phyloP scores from a whole-genome alignment of 2,888 invertebrate species.

The Rhingia rostrata region DNA sequence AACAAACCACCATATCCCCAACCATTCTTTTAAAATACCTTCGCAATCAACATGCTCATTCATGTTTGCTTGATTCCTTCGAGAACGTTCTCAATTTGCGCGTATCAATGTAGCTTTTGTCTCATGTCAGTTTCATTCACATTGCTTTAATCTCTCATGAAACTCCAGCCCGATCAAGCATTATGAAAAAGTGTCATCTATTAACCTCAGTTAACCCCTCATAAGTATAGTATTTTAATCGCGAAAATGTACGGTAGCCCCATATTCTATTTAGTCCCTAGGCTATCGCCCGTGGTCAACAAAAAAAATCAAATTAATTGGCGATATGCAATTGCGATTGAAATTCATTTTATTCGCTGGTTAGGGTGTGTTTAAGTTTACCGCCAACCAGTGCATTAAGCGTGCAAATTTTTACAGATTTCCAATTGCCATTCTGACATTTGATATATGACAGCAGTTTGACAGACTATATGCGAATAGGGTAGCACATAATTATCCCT shows the following conservation, averaged over 20 bases:
- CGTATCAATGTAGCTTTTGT: background rate
- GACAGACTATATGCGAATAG: slow-evolving; percentile 4
- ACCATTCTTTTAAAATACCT: no score
- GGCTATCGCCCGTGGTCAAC: slow-evolving; percentile 23
- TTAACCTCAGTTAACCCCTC: slow-evolving; percentile 55
- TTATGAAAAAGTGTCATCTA: slow-evolving; percentile 44
- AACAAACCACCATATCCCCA: no score
- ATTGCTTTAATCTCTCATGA: slow-evolving; percentile 7
- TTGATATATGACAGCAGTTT: background rate
- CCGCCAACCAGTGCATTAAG: no score
- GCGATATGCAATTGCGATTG: slow-evolving; percentile 50
- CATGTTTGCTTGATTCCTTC: background rate
- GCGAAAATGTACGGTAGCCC: no score
- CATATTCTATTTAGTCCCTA: background rate
- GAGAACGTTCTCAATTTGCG: background rate
- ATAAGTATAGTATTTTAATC: background rate
- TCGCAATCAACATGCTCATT: no score
- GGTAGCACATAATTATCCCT: slow-evolving; percentile 10
- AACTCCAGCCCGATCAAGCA: slow-evolving; percentile 13
- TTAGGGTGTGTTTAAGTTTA: no score
- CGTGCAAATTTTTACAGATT: no score
- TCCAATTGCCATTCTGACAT: no score
- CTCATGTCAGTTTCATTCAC: background rate
- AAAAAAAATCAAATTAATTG: slow-evolving; percentile 47
- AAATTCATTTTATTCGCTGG: no score